Evolutionary conservation across 2,888 invertebrate genomes (phyloP).

Genomic region (Pilophorus perplexus): DNA sequence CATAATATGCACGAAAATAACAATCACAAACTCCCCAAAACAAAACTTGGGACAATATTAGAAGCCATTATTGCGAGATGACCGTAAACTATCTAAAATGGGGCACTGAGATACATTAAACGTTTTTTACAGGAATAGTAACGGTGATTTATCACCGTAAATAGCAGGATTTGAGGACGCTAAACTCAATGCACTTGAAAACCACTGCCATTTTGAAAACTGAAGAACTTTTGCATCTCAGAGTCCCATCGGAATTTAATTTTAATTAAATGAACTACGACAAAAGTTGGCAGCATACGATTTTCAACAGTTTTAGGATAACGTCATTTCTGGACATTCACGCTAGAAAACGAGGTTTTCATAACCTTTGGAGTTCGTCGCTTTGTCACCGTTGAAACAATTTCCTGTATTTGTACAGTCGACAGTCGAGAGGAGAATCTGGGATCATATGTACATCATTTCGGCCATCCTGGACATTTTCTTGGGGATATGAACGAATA

Average conservation of each 20-base stretch:
- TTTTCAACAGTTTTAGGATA: not conserved
- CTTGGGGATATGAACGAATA: slow-evolving; percentile 92
- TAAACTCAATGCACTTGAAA: too few relatives aligned
- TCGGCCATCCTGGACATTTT: slow-evolving; percentile 98
- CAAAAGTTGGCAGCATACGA: not conserved
- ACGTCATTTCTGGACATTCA: not conserved
- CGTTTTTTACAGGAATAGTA: too few relatives aligned
- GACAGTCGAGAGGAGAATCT: not conserved
- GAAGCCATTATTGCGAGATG: not conserved
- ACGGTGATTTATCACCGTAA: too few relatives aligned
- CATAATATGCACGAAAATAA: not conserved
- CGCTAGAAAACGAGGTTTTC: not conserved
- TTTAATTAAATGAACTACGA: too few relatives aligned
- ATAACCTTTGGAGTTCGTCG: not conserved
- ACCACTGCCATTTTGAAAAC: too few relatives aligned
- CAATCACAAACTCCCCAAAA: not conserved
- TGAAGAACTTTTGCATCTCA: too few relatives aligned
- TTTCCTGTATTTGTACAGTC: not conserved
- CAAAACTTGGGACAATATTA: not conserved
- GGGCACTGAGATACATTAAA: too few relatives aligned
- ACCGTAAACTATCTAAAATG: not conserved
- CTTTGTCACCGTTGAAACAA: too few relatives aligned
- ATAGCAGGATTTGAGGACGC: too few relatives aligned
- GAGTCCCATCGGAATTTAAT: too few relatives aligned
- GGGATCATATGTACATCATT: slow-evolving; percentile 89